Conservation (phyloP, 2,888 invertebrate species). For the Galeopsomyia nigrocyanea region DNA sequence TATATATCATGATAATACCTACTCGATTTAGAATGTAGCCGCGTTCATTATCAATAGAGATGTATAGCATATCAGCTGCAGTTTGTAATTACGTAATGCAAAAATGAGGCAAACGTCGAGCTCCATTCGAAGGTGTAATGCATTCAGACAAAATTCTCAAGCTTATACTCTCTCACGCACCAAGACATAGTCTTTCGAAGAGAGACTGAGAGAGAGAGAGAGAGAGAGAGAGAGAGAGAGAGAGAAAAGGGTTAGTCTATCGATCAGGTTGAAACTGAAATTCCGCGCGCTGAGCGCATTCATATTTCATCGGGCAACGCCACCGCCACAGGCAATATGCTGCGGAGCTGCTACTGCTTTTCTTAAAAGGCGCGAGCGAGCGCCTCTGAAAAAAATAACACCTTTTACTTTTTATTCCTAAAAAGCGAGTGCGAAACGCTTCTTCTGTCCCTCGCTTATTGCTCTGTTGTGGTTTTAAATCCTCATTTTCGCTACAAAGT, state of each 20-base stretch:
- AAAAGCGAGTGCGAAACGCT: slow-evolving; percentile 39
- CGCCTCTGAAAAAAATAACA: slow-evolving; percentile 17
- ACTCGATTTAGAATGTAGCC: no score
- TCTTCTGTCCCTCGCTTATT: background rate
- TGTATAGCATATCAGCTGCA: no score
- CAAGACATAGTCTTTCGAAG: no score
- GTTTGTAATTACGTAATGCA: no score
- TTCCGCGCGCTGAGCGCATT: slow-evolving; percentile 39
- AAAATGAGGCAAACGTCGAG: no score
- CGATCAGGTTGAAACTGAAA: slow-evolving; percentile 44
- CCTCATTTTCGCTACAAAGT: no score
- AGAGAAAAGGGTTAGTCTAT: slow-evolving; percentile 3
- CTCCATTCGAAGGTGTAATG: no score
- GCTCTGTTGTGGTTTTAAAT: background rate
- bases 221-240: slow-evolving; percentile 6
- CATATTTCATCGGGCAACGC: slow-evolving; percentile 46
- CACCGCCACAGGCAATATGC: slow-evolving; percentile 34
- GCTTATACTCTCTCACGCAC: no score
- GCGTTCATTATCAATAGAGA: no score
- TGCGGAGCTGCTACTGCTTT: slow-evolving; percentile 28
- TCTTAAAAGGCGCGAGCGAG: slow-evolving; percentile 40
- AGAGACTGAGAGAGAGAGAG: slow-evolving; percentile 10
- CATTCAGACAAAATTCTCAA: no score
- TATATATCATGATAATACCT: no score
- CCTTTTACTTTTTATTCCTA: background rate